Base-by-base conservation (phyloP, 2,113 vertebrate species). In the Ploceus nigricollis region DNA sequence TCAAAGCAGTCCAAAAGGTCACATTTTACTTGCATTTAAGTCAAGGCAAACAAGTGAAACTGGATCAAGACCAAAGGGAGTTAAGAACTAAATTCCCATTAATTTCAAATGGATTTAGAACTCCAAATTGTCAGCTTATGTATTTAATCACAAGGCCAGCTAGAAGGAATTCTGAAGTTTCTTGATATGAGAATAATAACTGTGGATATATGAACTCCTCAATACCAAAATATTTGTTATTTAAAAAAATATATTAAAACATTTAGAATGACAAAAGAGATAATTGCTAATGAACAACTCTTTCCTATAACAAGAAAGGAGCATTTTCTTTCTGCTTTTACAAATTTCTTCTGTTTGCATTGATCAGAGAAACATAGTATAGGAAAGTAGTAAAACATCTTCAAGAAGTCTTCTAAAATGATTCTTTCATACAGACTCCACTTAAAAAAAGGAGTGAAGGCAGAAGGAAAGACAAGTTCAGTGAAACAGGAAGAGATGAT, bases 51-150 rank as follows among this genome's bases (percentile, higher is more conserved):
- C 54, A 88, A 90, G 6, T 72, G 68, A 94, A 95, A 88, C n/a
- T 88, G 92, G 90, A 90, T 88, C 53, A 80, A 88, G 82, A 86
- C 82, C 75, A 92, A 88, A 94, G 85, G 75, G 85, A 94, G 54
- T 57, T 93, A 76, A 92, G 88, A 91, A 88, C 31, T 94, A 88
- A 93, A 97, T 72, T 95, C 63, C 30, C 40, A 90, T 80, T 94
- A 92, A 86, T 90, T 96, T 93, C 82, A 94, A 93, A 82, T 80
- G 54, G 75, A 92, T 86, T 93, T 82, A 90, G 63, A 85, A 63
- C 44, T 88, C 75, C 72, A 85, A 69, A 88, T 72, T 96, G 53
- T 80, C 75, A 92, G 54, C 28, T 73, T 82, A 90, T 0, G 0
- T 24, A 72, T 64, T 37, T n/a, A 95, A 82, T 61, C 75, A 88